Base-by-base conservation (phyloP, 2,113 vertebrate species). In the Progne subis region DNA sequence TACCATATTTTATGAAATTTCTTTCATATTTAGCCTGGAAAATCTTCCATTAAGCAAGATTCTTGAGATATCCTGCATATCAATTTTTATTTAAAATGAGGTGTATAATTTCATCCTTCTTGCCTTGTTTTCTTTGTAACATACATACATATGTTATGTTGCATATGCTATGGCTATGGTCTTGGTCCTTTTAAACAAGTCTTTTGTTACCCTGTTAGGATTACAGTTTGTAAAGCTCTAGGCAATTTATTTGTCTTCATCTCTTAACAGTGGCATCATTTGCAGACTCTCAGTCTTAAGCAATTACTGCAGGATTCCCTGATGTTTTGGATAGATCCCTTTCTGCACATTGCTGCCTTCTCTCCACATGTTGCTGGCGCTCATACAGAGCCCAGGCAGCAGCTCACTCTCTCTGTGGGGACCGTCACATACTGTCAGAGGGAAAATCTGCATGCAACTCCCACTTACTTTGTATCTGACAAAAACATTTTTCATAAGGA, bases 1-100 rank as follows among this genome's bases (percentile, higher is more conserved):
- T 63, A 34, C 32, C 8, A 20, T 55, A 39, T 28, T 41, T 46
- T 34, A 43, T 43, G 6, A 63, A 78, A 79, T 67, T 81, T 9
- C 15, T 65, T 55, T 81, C 21, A 5, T 18, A 3, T 81, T 44
- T 89, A 72, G 5, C 21, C 24, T 49, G 7, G 13, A 57, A 57
- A 50, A 61, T 65, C 34, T 78, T 74, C 25, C 23, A 55, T 41
- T 82, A 23, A 61, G 18, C 25, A 46, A 70, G 28, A 37, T 69
- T 49, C 85, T 81, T 0, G 0, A 61, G 56, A 28, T 80, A 17
- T 3, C 12, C 4, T 24, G 8, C 14, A 8, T 24, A 53, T 67
- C 4, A 68, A 0, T 60, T 77, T 4, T 68, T 57, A 49, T 14
- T 65, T 65, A 70, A 78, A 72, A 63, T 69, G 13, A 16, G 11